A percentile compares a stretch with the other conserved stretches of the same genome.
These are phyloP conservation scores for Paguma larvata DNA, from an alignment of 2,797 vertebrate species.

Conservation along the genomic window DNA sequence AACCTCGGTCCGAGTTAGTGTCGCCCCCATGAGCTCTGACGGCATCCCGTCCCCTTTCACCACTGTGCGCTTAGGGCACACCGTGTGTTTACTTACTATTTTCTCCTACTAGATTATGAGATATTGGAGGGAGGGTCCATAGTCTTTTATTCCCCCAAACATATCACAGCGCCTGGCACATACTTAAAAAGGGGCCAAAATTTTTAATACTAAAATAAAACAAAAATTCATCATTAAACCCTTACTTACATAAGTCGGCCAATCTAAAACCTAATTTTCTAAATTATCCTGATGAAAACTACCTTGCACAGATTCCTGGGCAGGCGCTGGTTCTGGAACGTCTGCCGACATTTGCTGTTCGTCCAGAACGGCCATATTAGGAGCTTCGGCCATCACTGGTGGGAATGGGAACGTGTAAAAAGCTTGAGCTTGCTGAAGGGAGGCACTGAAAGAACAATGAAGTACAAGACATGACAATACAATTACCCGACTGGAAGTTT, in stretches of 20 bases:
- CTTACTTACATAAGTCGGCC: neutral
- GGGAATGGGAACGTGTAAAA: constrained; percentile 87
- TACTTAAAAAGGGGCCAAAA: neutral
- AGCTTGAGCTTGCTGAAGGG: constrained; percentile 87
- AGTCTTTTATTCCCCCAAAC: neutral
- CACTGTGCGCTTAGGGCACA: neutral
- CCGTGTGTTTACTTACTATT: neutral
- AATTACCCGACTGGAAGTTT: neutral
- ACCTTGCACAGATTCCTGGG: constrained; percentile 88
- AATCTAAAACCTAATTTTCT: neutral
- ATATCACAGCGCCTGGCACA: neutral
- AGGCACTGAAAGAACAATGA: constrained; percentile 84
- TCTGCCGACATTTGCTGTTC: constrained; percentile 83
- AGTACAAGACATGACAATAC: neutral
- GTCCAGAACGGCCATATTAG: constrained; percentile 78
- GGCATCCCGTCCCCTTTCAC: no score
- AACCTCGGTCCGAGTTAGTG: neutral
- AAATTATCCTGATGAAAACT: neutral
- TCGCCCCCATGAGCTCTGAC: neutral
- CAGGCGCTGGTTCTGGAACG: constrained; percentile 78
- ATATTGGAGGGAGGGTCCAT: neutral
- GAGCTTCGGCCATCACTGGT: constrained; percentile 86
- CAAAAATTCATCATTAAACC: neutral
- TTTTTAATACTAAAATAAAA: neutral
- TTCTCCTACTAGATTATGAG: neutral